These are phyloP conservation scores for Synodontis membranacea DNA, from an alignment of 2,113 vertebrate species.

Conservation along the genomic window DNA sequence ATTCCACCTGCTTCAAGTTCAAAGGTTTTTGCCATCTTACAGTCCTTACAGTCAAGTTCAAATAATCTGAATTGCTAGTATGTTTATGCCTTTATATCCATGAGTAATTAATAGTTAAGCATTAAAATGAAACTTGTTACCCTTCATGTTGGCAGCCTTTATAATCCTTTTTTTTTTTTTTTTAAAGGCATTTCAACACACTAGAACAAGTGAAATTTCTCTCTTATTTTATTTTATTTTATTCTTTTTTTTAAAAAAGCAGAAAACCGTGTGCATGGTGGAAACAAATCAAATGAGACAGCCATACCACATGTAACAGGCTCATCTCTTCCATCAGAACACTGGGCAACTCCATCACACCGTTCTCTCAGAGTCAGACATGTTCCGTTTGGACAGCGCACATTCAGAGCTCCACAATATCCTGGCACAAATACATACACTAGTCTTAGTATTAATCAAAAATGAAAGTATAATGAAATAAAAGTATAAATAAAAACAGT, in stretches of 20 bases:
- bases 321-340: slow-evolving; percentile 72
- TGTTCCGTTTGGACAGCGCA: slow-evolving; percentile 64
- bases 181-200: background rate
- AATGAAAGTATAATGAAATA: background rate
- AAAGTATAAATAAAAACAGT: background rate
- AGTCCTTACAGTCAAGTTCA: too few relatives aligned
- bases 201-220: background rate
- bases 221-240: too few relatives aligned
- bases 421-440: slow-evolving; percentile 35
- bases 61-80: background rate
- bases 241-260: too few relatives aligned
- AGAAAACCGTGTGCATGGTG: background rate
- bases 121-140: background rate
- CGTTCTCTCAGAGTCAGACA: slow-evolving; percentile 63
- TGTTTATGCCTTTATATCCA: background rate
- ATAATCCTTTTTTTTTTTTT: background rate
- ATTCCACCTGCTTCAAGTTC: background rate
- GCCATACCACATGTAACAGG: slow-evolving; percentile 65
- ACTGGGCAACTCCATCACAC: slow-evolving; percentile 68
- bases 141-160: background rate
- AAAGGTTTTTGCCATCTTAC: too few relatives aligned
- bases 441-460: background rate
- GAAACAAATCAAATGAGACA: background rate
- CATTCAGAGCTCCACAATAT: slow-evolving; percentile 49
- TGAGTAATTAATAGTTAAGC: background rate